Conservation (phyloP, 2,113 vertebrate genomes). For the Canis aureus region DNA sequence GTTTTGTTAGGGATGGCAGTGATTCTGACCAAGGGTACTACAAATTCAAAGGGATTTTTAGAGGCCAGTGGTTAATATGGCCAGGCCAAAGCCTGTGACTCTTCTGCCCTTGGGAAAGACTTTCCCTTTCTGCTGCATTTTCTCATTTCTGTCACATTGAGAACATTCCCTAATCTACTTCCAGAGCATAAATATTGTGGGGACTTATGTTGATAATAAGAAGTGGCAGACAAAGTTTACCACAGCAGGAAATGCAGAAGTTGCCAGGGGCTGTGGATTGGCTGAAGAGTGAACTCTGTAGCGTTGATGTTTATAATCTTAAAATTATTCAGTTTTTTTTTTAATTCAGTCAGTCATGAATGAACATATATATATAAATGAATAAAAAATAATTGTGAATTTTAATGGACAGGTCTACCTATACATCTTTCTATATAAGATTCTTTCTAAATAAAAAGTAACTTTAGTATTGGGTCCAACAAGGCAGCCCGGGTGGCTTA, state of each 20-base stretch:
- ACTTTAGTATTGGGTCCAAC: slow-evolving; percentile 33
- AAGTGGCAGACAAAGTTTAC: slow-evolving; percentile 17
- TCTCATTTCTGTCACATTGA: slow-evolving; percentile 11
- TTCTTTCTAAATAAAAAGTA: slow-evolving; percentile 53
- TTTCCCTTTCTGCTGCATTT: not conserved
- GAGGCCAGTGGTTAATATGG: not conserved
- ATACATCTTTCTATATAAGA: not conserved
- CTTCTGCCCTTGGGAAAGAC: slow-evolving; percentile 14
- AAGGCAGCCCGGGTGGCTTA: not conserved
- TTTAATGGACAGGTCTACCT: slow-evolving; percentile 13
- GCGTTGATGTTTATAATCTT: slow-evolving; percentile 32
- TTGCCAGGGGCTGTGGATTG: not conserved
- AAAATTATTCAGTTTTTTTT: slow-evolving; percentile 29
- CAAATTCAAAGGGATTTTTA: slow-evolving; percentile 50
- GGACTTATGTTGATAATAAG: slow-evolving; percentile 33
- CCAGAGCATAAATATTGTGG: not conserved
- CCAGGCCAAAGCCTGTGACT: slow-evolving; percentile 36
- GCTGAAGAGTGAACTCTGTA: not conserved
- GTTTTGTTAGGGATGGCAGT: not conserved
- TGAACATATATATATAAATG: slow-evolving; percentile 18
- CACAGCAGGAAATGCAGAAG: slow-evolving; percentile 2
- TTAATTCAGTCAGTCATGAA: not conserved
- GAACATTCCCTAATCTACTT: slow-evolving; percentile 27
- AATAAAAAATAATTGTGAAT: slow-evolving; percentile 46
- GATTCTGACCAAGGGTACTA: not conserved